Evolutionary conservation across 2,888 invertebrate species (phyloP).

Genomic region (Cephus rjabovi): DNA sequence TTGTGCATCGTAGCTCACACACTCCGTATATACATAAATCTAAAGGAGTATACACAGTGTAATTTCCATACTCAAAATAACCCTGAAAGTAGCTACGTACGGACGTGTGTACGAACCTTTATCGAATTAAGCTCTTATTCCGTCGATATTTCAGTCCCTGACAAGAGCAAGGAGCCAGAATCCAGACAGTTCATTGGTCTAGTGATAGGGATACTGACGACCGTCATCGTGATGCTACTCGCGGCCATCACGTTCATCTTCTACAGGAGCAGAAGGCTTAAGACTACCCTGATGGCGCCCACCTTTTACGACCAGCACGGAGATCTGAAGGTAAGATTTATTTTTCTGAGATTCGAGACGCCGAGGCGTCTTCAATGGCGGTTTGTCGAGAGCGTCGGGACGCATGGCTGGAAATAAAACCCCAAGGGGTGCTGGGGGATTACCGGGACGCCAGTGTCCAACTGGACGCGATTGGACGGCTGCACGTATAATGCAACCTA

Average conservation of each 20-base stretch:
- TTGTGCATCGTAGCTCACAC: too few relatives aligned
- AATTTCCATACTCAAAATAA: too few relatives aligned
- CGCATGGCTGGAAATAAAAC: not conserved
- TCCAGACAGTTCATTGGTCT: constrained; percentile 74
- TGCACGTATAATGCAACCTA: not conserved
- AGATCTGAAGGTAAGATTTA: constrained; percentile 55
- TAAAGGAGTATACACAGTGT: too few relatives aligned
- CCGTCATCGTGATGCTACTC: constrained; percentile 78
- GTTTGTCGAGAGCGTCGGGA: not conserved
- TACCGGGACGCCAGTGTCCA: not conserved
- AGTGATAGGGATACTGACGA: constrained; percentile 78
- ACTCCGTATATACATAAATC: too few relatives aligned
- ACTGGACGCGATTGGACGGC: not conserved
- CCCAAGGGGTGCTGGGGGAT: not conserved
- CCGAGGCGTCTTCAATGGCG: not conserved
- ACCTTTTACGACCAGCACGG: constrained; percentile 59
- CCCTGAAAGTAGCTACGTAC: not conserved
- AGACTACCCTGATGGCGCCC: constrained; percentile 60
- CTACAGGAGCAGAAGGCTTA: constrained; percentile 73
- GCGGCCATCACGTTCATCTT: constrained; percentile 79
- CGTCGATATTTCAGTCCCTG: constrained; percentile 59
- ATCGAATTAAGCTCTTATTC: not conserved
- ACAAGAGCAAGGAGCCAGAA: constrained; percentile 70
- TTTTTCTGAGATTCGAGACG: not conserved
- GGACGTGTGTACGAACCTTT: not conserved